These are phyloP conservation scores for Ochropleura plecta DNA, from an alignment of 2,888 invertebrate species.

Conservation along the genomic window DNA sequence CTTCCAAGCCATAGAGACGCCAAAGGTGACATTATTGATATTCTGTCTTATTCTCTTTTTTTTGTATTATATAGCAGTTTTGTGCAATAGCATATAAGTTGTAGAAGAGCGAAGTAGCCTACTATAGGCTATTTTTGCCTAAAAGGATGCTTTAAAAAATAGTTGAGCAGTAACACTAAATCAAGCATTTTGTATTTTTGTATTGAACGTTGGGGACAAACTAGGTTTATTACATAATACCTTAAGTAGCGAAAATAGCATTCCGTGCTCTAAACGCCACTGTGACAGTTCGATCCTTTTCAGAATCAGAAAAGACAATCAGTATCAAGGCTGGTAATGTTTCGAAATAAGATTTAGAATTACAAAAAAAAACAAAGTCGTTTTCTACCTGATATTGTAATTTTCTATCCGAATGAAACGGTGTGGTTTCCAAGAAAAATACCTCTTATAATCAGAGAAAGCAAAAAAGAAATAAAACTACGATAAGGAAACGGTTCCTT, in stretches of 20 bases:
- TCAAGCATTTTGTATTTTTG: too few species aligned
- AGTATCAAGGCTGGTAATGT: neutral
- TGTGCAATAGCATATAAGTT: too few species aligned
- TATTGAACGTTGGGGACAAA: too few species aligned
- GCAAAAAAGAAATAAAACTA: neutral
- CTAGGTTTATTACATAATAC: too few species aligned
- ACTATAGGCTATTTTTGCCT: too few species aligned
- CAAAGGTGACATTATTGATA: neutral
- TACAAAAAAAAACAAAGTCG: neutral
- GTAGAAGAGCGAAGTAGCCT: too few species aligned
- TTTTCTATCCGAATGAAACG: neutral
- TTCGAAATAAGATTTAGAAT: neutral
- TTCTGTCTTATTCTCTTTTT: too few species aligned
- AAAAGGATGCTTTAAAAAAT: too few species aligned
- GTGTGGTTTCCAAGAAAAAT: neutral
- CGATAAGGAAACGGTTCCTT: slow-evolving; percentile 4
- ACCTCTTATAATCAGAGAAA: neutral
- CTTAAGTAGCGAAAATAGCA: too few species aligned
- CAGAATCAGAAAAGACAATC: neutral
- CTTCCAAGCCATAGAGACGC: neutral
- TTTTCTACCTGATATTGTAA: neutral
- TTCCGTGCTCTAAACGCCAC: neutral
- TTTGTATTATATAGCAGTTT: too few species aligned
- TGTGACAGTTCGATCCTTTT: neutral
- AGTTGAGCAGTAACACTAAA: too few species aligned